These are phyloP conservation scores for Halictus rubicundus DNA, from an alignment of 1,140 invertebrate species.

Conservation along the genomic window DNA sequence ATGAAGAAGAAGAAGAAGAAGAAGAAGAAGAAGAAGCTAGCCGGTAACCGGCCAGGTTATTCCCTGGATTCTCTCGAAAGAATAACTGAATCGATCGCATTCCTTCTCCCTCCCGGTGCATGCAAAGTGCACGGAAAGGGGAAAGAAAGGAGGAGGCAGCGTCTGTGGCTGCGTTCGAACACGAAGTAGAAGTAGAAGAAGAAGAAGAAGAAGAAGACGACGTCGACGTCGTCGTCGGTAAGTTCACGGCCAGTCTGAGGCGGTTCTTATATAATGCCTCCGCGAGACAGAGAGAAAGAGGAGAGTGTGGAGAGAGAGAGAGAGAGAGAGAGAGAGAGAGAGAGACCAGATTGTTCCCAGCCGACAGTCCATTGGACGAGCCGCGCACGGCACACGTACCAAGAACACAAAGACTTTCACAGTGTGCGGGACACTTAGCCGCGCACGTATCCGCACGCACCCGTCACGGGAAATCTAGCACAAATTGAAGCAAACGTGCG, in stretches of 20 bases:
- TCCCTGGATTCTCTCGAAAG: conserved; percentile 32
- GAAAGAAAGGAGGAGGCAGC: not conserved
- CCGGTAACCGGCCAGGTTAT: conserved; percentile 26
- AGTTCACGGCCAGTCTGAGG: conserved; percentile 79
- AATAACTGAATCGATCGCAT: conserved; percentile 48
- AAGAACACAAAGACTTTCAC: conserved; percentile 27
- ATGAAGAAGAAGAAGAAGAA: too few relatives aligned
- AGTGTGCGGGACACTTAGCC: not conserved
- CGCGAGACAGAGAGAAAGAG: conserved; percentile 25
- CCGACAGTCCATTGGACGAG: conserved; percentile 40
- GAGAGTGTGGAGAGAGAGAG: conserved; percentile 5
- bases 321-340: conserved; percentile 20
- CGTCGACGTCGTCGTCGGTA: conserved; percentile 66
- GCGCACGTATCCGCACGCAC: not conserved
- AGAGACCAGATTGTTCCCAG: conserved; percentile 32
- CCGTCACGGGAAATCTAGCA: conserved; percentile 5
- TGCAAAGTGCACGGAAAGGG: conserved; percentile 52
- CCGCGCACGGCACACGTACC: conserved; percentile 64
- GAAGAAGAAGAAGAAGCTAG: conserved; percentile 1
- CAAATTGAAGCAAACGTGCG: not conserved
- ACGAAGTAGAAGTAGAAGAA: conserved; percentile 19
- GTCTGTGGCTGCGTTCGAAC: conserved; percentile 59
- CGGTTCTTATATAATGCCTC: conserved; percentile 74
- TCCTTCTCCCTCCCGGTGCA: conserved; percentile 59
- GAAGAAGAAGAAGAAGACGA: conserved; percentile 39